Evolutionary conservation across 2,113 vertebrate genomes (phyloP).

Genomic region (Myotis davidii): DNA sequence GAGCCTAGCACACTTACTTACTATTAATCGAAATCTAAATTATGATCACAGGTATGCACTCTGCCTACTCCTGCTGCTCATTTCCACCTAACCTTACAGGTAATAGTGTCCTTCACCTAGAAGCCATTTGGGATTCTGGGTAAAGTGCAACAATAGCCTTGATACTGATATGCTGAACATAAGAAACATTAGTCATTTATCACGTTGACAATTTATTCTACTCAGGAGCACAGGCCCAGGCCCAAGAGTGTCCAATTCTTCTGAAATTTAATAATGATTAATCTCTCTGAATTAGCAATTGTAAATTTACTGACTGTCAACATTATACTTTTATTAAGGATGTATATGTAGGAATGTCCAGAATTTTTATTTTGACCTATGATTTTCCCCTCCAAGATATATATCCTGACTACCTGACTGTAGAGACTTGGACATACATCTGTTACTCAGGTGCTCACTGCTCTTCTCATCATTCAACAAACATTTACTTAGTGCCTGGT

Average conservation of each 20-base stretch:
- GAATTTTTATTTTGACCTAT: background rate
- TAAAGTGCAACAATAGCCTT: background rate
- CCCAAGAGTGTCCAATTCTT: background rate
- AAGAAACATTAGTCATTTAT: background rate
- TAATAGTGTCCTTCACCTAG: background rate
- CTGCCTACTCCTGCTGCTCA: background rate
- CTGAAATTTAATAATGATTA: background rate
- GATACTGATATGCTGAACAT: background rate
- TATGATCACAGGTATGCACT: background rate
- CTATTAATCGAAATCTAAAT: background rate
- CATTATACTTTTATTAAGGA: background rate
- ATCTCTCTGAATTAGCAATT: constrained; percentile 24
- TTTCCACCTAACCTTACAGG: background rate
- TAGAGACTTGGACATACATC: background rate
- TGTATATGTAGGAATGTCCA: background rate
- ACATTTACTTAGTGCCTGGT: background rate
- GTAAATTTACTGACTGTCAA: background rate
- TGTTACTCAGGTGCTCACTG: background rate
- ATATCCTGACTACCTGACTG: background rate
- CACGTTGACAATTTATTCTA: constrained; percentile 9
- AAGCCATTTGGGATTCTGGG: background rate
- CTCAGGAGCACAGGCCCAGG: background rate
- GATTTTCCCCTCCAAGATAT: background rate
- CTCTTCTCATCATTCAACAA: background rate
- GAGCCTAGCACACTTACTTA: background rate